phyloP scores from a whole-genome alignment of 2,888 invertebrate genomes.

The Andrena camellia region DNA sequence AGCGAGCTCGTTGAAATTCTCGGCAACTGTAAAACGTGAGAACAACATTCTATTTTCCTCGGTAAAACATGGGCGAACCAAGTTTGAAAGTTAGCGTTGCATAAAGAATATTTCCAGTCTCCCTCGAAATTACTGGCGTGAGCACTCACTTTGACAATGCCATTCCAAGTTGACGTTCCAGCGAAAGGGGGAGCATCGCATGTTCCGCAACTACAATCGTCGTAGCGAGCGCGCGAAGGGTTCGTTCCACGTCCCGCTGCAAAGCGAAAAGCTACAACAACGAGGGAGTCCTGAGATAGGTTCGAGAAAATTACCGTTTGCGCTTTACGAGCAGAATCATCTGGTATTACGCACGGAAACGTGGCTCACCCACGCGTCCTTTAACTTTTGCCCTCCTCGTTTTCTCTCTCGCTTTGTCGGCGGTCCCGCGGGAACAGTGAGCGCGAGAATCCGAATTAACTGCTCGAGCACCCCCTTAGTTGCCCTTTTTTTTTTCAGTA shows the following conservation, averaged over 20 bases:
- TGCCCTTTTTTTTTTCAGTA: neutral
- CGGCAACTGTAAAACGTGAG: neutral
- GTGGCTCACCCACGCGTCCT: constrained; percentile 41
- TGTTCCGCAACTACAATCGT: constrained; percentile 31
- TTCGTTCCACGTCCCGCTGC: constrained; percentile 38
- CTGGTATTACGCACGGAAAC: constrained; percentile 59
- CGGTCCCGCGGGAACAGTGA: constrained; percentile 7
- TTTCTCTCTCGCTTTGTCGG: constrained; percentile 12
- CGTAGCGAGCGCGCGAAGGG: constrained; percentile 28
- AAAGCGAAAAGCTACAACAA: constrained; percentile 56
- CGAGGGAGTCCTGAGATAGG: constrained; percentile 42
- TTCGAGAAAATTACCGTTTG: constrained; percentile 58
- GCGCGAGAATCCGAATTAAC: neutral
- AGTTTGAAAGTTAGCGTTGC: neutral
- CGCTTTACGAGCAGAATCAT: constrained; percentile 66
- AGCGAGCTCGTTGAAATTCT: neutral
- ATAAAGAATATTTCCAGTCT: neutral
- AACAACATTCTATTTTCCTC: neutral
- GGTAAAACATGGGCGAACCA: neutral
- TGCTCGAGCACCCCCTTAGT: neutral
- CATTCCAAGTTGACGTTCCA: constrained; percentile 35
- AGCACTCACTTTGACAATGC: constrained; percentile 16
- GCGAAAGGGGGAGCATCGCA: constrained; percentile 30
- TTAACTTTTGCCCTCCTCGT: constrained; percentile 26
- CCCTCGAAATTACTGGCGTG: constrained; percentile 9